phyloP scores from a whole-genome alignment of 2,113 vertebrate species.

The Pelvicachromis taeniatus region DNA sequence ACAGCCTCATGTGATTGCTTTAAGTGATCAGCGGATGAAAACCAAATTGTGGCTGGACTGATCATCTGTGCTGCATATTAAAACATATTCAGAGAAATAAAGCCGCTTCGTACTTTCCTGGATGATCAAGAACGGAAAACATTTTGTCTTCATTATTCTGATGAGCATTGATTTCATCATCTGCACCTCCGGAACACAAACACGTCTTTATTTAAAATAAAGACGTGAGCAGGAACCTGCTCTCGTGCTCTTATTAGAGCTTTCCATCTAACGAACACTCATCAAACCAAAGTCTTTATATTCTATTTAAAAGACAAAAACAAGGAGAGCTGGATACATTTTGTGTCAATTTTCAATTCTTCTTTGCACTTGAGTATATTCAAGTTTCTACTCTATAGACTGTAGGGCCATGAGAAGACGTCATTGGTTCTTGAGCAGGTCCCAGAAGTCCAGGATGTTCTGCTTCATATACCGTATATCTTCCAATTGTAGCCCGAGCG shows the following conservation, averaged over 20 bases:
- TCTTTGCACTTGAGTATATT: background rate
- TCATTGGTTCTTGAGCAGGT: background rate
- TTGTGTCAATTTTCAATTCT: background rate
- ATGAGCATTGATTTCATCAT: background rate
- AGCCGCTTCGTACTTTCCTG: background rate
- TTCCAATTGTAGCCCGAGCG: too few species aligned
- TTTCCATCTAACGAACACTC: background rate
- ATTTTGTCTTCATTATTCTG: background rate
- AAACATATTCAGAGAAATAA: slow-evolving; percentile 7
- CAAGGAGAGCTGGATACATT: background rate
- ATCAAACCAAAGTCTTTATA: background rate
- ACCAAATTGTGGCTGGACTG: background rate
- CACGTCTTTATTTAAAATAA: background rate
- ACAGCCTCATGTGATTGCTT: background rate
- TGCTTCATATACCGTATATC: background rate
- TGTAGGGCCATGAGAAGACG: background rate
- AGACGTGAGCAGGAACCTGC: too few species aligned
- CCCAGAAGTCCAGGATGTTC: background rate
- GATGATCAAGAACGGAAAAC: background rate
- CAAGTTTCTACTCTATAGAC: background rate
- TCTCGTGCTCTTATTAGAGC: background rate
- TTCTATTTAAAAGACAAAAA: background rate
- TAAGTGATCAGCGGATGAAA: background rate
- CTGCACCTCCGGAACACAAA: background rate
- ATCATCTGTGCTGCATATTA: background rate